These are phyloP conservation scores for Australoheros facetus DNA, from an alignment of 2,797 vertebrate species.

Conservation along the genomic window DNA sequence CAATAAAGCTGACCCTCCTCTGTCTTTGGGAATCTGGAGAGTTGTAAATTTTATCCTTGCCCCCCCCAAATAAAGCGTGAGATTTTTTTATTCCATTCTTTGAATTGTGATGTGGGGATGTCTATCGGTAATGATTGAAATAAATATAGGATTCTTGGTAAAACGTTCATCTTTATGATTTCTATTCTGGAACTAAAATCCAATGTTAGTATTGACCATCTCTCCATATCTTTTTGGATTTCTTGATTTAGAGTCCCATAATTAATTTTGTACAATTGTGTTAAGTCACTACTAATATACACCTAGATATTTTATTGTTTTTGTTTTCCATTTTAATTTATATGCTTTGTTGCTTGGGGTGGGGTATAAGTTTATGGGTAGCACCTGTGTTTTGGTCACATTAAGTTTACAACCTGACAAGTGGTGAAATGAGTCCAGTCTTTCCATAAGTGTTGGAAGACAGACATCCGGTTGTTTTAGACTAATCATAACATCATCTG, in stretches of 20 bases:
- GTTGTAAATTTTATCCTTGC: too few relatives aligned
- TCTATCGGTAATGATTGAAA: too few relatives aligned
- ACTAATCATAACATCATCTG: neutral
- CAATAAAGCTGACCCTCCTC: too few relatives aligned
- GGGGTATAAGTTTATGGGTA: neutral
- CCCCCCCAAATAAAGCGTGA: too few relatives aligned
- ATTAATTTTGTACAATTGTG: neutral
- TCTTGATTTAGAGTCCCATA: neutral
- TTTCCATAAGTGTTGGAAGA: neutral
- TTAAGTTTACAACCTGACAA: conserved; percentile 1
- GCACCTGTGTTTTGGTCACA: neutral
- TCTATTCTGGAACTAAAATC: neutral
- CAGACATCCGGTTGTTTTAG: neutral
- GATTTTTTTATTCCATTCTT: too few relatives aligned
- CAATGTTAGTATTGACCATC: neutral
- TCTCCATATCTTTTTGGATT: neutral
- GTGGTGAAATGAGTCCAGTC: neutral
- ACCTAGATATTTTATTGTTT: neutral
- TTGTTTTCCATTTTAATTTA: neutral
- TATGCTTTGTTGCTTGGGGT: too few relatives aligned
- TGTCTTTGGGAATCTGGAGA: too few relatives aligned
- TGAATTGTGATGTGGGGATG: too few relatives aligned
- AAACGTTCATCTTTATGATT: neutral
- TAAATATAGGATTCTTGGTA: too few relatives aligned
- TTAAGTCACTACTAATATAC: neutral